Evolutionary conservation across 2,888 invertebrate species (phyloP).

Genomic region (Oxystoma pomonae): DNA sequence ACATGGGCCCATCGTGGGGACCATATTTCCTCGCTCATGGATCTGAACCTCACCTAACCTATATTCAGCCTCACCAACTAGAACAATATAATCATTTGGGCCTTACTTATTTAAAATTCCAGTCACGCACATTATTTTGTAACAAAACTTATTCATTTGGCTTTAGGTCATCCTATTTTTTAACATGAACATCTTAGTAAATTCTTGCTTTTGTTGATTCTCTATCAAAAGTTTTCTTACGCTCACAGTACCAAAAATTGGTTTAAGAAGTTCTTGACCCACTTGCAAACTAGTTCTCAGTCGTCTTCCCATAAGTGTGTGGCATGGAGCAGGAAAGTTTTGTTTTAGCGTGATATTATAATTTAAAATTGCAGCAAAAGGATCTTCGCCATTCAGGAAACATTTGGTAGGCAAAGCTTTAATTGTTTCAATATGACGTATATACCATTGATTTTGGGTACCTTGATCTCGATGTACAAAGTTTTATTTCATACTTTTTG

Average conservation of each 20-base stretch:
- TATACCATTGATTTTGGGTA: conserved; percentile 23
- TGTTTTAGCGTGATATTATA: conserved; percentile 29
- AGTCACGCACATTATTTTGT: conserved; percentile 9
- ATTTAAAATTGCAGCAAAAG: conserved; percentile 25
- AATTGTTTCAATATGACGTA: conserved; percentile 27
- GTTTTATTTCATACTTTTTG: conserved; percentile 19
- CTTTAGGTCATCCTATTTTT: conserved; percentile 1
- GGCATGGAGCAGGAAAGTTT: conserved; percentile 20
- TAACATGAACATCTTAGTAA: conserved; percentile 8
- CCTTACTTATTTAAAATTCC: no score
- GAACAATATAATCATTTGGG: no score
- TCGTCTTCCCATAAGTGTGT: background rate
- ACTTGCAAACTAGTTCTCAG: conserved; percentile 26
- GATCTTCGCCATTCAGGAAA: conserved; percentile 18
- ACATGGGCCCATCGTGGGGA: no score
- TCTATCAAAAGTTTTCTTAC: conserved; percentile 4
- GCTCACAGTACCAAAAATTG: conserved; percentile 13
- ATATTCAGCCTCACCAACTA: background rate
- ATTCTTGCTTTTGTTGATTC: conserved; percentile 8
- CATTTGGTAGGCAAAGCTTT: conserved; percentile 27
- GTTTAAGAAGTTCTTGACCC: conserved; percentile 9
- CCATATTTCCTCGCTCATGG: no score
- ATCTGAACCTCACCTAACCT: no score
- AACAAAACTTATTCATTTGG: conserved; percentile 9
- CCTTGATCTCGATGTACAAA: conserved; percentile 24